These are phyloP conservation scores for Gopherus flavomarginatus DNA, from an alignment of 2,113 vertebrate species.

Conservation along the genomic window DNA sequence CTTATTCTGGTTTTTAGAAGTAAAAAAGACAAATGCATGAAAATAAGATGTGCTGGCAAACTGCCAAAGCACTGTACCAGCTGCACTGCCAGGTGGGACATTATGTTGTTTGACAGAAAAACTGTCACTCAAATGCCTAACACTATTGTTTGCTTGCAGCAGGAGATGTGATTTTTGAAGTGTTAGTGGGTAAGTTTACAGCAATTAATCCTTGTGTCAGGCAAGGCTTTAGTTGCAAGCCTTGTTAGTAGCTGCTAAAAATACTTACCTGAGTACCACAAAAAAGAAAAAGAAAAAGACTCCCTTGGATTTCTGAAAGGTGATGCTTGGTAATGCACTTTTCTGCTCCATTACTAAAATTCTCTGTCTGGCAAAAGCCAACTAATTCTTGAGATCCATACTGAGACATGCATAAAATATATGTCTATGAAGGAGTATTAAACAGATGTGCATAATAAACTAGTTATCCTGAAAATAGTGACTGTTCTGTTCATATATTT, in stretches of 20 bases:
- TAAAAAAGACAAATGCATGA: slow-evolving; percentile 2
- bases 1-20: neutral
- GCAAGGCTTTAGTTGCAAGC: slow-evolving; percentile 33
- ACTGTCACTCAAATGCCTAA: slow-evolving; percentile 47
- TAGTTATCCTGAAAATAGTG: neutral
- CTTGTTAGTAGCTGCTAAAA: slow-evolving; percentile 55
- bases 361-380: neutral
- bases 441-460: neutral
- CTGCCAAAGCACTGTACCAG: slow-evolving; percentile 26
- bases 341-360: neutral
- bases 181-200: slow-evolving; percentile 52
- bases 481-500: neutral
- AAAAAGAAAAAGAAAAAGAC: slow-evolving; percentile 7
- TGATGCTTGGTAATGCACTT: neutral
- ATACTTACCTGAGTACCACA: neutral
- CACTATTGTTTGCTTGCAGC: slow-evolving; percentile 46
- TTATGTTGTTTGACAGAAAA: slow-evolving; percentile 41
- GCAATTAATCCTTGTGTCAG: slow-evolving; percentile 67
- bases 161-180: slow-evolving; percentile 43
- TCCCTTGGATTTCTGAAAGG: neutral
- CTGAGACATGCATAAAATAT: neutral
- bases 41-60: slow-evolving; percentile 49
- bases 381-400: neutral
- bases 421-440: neutral
- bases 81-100: slow-evolving; percentile 60